A percentile compares a stretch with the other conserved stretches of the same genome.
Conservation (phyloP, 2,888 invertebrate species). For the Parnassius mnemosyne region DNA sequence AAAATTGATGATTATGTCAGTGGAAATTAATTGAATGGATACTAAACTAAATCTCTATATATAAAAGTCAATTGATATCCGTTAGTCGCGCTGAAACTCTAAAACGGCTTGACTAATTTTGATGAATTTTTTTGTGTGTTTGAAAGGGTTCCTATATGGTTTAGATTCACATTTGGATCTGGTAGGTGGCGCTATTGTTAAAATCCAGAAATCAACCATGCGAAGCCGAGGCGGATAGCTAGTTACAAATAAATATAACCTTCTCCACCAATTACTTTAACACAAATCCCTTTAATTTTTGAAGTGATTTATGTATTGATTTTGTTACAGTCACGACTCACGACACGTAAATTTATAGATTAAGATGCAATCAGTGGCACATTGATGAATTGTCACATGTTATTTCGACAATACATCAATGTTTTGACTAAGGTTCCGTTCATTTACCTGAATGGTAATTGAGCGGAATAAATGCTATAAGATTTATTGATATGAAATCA, state of each 20-base stretch:
- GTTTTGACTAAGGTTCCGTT: slow-evolving; percentile 14
- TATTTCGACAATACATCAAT: slow-evolving; percentile 22
- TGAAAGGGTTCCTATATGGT: too few species aligned
- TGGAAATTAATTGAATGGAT: too few species aligned
- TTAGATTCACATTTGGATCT: too few species aligned
- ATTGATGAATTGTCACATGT: slow-evolving; percentile 23
- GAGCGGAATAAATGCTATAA: not conserved
- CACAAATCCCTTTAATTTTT: slow-evolving; percentile 5
- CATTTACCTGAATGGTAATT: slow-evolving; percentile 1
- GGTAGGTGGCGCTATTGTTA: too few species aligned
- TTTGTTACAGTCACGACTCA: slow-evolving; percentile 23
- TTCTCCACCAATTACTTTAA: slow-evolving; percentile 12
- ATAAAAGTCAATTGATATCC: too few species aligned
- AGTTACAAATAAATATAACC: slow-evolving; percentile 3
- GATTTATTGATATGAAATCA: slow-evolving; percentile 7
- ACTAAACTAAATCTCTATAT: too few species aligned
- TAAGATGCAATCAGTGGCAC: slow-evolving; percentile 28
- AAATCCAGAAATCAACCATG: too few species aligned
- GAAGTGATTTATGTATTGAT: slow-evolving; percentile 24
- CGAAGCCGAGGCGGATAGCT: too few species aligned
- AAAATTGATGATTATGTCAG: too few species aligned
- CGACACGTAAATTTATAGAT: slow-evolving; percentile 26
- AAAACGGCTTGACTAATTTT: too few species aligned
- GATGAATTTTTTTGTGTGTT: too few species aligned
- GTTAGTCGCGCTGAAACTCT: too few species aligned